A percentile compares a stretch with the other conserved stretches of the same genome.
Evolutionary conservation across 2,113 vertebrate species (phyloP).

Genomic region (Aepyceros melampus): DNA sequence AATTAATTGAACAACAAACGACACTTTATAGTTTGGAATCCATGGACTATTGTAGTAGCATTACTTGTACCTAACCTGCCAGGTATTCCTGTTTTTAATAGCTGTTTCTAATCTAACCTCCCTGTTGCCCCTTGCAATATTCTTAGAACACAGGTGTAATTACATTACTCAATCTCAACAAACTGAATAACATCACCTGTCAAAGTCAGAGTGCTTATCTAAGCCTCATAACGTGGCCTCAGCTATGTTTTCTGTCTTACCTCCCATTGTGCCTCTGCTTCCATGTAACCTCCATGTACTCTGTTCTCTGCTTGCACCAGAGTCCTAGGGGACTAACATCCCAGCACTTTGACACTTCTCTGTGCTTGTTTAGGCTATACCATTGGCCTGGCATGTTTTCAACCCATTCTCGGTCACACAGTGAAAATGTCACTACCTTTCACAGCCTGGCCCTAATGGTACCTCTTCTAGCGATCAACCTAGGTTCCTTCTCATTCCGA

Average conservation of each 20-base stretch:
- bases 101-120: background rate
- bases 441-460: background rate
- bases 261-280: background rate
- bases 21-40: background rate
- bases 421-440: background rate
- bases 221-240: background rate
- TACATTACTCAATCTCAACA: background rate
- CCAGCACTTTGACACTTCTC: background rate
- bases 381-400: background rate
- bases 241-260: background rate
- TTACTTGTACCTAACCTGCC: background rate
- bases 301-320: background rate
- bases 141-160: background rate
- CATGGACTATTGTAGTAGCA: background rate
- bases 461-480: background rate
- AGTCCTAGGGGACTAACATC: background rate
- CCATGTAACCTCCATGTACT: background rate
- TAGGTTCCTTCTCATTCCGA: background rate
- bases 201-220: background rate
- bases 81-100: background rate
- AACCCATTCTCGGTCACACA: background rate
- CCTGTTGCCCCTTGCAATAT: background rate
- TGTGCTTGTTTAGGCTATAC: background rate
- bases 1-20: background rate
- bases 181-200: background rate